Evolutionary conservation across 2,797 vertebrate species (phyloP).

Genomic region (Oophaga sylvatica): DNA sequence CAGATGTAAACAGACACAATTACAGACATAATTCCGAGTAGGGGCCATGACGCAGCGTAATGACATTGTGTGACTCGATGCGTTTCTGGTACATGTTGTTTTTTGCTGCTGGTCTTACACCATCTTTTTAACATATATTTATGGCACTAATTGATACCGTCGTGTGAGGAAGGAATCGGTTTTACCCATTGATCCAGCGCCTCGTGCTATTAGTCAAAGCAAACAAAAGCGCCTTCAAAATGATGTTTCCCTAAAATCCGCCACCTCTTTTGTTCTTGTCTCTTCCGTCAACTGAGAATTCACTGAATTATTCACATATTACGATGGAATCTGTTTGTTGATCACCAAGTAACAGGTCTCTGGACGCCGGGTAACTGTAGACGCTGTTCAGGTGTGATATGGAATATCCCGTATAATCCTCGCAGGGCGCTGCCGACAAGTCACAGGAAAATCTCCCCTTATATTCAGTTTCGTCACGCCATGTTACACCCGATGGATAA

Average conservation of each 20-base stretch:
- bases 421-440: not conserved
- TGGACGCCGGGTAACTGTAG: constrained; percentile 32
- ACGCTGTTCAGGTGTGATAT: constrained; percentile 38
- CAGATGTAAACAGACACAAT: not conserved
- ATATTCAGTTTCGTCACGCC: not conserved
- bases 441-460: not conserved
- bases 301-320: constrained; percentile 58
- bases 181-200: constrained; percentile 3
- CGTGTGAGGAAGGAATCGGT: not conserved
- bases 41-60: not conserved
- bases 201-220: constrained; percentile 2
- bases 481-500: not conserved
- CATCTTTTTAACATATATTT: not conserved
- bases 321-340: constrained; percentile 55
- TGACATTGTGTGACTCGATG: not conserved
- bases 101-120: not conserved
- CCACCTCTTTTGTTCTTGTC: constrained; percentile 35
- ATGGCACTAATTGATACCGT: not conserved
- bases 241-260: constrained; percentile 22
- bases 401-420: constrained; percentile 29
- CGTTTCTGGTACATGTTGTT: not conserved
- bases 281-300: constrained; percentile 45
- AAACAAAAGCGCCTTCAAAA: constrained; percentile 23
- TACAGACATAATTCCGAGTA: not conserved
- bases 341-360: constrained; percentile 36